These are phyloP conservation scores for Epinotia demarniana DNA, from an alignment of 2,888 invertebrate genomes.

Conservation along the genomic window DNA sequence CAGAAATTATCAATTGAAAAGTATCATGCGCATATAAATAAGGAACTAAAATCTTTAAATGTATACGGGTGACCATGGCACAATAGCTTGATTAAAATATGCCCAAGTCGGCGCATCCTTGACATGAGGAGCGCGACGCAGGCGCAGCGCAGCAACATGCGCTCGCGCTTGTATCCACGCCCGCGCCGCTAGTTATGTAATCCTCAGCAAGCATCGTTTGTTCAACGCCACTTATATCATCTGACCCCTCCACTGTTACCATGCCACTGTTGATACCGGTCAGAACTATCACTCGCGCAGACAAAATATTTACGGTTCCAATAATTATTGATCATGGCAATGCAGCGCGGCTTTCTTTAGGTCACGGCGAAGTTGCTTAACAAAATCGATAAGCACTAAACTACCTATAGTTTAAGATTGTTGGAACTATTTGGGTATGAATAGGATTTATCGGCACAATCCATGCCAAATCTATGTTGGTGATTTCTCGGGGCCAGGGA, in stretches of 20 bases:
- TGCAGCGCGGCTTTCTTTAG: constrained; percentile 44
- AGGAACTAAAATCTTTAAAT: constrained; percentile 44
- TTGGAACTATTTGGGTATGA: constrained; percentile 33
- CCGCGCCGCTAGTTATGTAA: constrained; percentile 68
- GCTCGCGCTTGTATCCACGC: constrained; percentile 55
- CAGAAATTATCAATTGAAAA: constrained; percentile 12
- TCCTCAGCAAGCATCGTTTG: constrained; percentile 56
- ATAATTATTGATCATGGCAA: constrained; percentile 44
- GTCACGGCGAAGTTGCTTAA: constrained; percentile 44
- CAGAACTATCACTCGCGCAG: constrained; percentile 39
- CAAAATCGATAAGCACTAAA: constrained; percentile 41
- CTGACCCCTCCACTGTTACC: constrained; percentile 51
- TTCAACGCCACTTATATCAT: constrained; percentile 61
- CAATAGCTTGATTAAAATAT: constrained; percentile 67
- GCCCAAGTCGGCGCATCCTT: constrained; percentile 72
- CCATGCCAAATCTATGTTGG: constrained; percentile 50
- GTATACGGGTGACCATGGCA: constrained; percentile 67
- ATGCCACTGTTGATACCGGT: constrained; percentile 38
- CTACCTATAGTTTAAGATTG: constrained; percentile 26
- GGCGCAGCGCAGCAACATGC: constrained; percentile 57
- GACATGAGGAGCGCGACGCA: constrained; percentile 65
- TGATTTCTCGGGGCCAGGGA: constrained; percentile 77
- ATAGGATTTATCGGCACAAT: constrained; percentile 42
- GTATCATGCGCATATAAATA: constrained; percentile 38
- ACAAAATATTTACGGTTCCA: constrained; percentile 31